Base-by-base conservation (phyloP, 2,797 vertebrate genomes). In the Nasua narica region DNA sequence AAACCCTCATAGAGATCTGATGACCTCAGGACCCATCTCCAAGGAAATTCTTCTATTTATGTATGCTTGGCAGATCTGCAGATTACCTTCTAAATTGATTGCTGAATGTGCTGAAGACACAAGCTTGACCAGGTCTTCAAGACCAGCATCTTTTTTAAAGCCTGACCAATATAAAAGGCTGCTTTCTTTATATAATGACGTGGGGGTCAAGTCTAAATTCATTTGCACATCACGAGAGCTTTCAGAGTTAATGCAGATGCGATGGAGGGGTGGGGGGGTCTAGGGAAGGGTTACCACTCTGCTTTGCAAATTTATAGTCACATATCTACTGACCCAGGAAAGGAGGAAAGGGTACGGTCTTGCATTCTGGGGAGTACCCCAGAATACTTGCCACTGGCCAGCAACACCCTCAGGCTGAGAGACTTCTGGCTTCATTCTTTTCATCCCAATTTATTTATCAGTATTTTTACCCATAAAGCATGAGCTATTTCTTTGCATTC, bases 71-170 rank as follows among this genome's bases (percentile, higher is more conserved):
- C 52, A 76, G 56, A 82, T 94, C 50, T 56, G 60, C 27, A 79
- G 46, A 91, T 97, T 67, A 90, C 87, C 90, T 97, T 96, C 72
- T 32, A 91, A 92, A 97, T n/a, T 94, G 95, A 94, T 94, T 86
- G 46, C 69, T 16, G 35, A 87, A 78, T 93, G 52, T 93, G 48
- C 81, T 60, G 70, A 96, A 90, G 87, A 25, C 72, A 76, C 50
- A 65, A 60, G 56, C 60, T 93, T 89, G 62, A 56, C 67, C 35
- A 83, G 58, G 52, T 58, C 90, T 87, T 67, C 67, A 96, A 54
- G 83, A 85, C 52, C 25, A 60, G n/a, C 52, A 62, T 95, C 67
- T 56, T 91, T 94, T 88, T 88, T 40, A 93, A 96, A 97, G 23
- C 46, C 50, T 23, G 50, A 96, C 96, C 89, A 79, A 96, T 96